phyloP scores from a whole-genome alignment of 37 sponge, comb jelly and placozoan species.

The Chondrosia reniformis region DNA sequence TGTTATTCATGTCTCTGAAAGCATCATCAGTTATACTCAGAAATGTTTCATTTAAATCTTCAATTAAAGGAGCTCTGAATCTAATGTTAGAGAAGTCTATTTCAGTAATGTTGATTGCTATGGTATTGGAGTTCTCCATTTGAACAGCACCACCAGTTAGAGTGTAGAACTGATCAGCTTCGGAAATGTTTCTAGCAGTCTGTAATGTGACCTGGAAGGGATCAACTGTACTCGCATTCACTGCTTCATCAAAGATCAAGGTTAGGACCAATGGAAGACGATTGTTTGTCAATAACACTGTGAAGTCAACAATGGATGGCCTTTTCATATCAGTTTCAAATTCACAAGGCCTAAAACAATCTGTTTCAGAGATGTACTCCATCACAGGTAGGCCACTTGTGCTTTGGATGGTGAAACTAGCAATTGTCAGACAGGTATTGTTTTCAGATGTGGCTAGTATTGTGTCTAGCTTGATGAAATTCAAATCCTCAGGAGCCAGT shows the following conservation, averaged over 20 bases:
- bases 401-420: constrained; percentile 41
- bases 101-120: constrained; percentile 59
- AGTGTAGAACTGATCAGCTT: constrained; percentile 32
- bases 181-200: constrained; percentile 4
- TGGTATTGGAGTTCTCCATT: constrained; percentile 23
- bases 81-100: constrained; percentile 66
- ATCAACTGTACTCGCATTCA: constrained; percentile 59
- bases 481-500: constrained; percentile 45
- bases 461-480: constrained; percentile 52
- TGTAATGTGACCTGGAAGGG: constrained; percentile 66
- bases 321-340: constrained; percentile 37
- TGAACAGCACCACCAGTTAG: constrained; percentile 56
- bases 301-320: constrained; percentile 44
- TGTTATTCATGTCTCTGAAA: constrained; percentile 68
- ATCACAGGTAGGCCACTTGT: constrained; percentile 57
- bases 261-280: constrained; percentile 58
- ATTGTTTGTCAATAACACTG: constrained; percentile 48
- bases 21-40: constrained; percentile 46
- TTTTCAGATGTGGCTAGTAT: constrained; percentile 26
- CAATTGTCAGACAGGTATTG: constrained; percentile 53
- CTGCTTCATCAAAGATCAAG: constrained; percentile 64
- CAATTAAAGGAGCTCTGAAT: constrained; percentile 53
- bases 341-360: constrained; percentile 16
- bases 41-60: constrained; percentile 57
- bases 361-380: constrained; percentile 5